phyloP scores from a whole-genome alignment of 2,888 invertebrate genomes.

The Protophormia terraenovae region DNA sequence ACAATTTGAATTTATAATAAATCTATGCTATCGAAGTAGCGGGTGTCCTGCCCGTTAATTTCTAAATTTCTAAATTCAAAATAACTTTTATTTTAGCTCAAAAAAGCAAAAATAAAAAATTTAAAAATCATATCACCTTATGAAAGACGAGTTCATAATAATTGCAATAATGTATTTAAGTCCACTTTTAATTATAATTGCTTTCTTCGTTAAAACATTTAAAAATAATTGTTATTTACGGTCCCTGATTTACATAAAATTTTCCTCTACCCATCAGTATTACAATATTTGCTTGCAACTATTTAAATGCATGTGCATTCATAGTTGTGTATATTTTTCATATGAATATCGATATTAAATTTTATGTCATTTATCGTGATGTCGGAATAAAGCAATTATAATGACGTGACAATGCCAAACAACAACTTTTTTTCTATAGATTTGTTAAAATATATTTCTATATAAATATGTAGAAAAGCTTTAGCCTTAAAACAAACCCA shows the following conservation, averaged over 20 bases:
- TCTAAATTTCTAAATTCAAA: no score
- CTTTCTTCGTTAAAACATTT: not conserved
- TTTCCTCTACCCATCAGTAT: not conserved
- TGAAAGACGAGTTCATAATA: no score
- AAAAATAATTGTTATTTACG: not conserved
- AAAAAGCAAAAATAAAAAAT: no score
- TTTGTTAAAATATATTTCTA: slow-evolving; percentile 16
- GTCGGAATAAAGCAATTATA: slow-evolving; percentile 71
- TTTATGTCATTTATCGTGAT: slow-evolving; percentile 65
- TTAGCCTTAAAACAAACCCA: not conserved
- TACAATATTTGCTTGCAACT: not conserved
- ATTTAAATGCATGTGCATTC: no score
- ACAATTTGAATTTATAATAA: no score
- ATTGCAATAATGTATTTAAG: no score
- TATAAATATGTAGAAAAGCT: not conserved
- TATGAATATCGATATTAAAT: slow-evolving; percentile 51
- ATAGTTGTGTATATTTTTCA: not conserved
- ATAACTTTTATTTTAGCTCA: no score
- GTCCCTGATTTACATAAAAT: no score
- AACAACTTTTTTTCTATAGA: not conserved
- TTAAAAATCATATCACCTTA: no score
- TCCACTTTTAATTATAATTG: no score
- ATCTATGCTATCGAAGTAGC: no score
- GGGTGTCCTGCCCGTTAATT: no score
- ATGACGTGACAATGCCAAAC: slow-evolving; percentile 71